Percentiles rank a stretch among this genome's conserved stretches.
These are phyloP conservation scores for Vulpes vulpes DNA, from an alignment of 2,113 vertebrate genomes.

Conservation along the genomic window DNA sequence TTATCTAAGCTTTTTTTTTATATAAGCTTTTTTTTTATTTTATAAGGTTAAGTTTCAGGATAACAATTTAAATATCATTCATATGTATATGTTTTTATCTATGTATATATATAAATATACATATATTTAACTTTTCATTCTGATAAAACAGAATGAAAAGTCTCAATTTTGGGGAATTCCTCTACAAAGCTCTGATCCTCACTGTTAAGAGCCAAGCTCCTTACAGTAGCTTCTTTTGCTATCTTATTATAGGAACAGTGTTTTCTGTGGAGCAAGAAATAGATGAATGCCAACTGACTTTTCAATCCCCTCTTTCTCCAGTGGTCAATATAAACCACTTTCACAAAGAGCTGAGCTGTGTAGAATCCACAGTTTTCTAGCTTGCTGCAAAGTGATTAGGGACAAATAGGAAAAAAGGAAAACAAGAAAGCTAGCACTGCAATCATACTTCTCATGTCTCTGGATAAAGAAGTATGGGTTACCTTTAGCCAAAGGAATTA, in stretches of 20 bases:
- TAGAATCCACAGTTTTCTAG: constrained; percentile 61
- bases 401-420: background rate
- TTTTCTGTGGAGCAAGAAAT: constrained; percentile 51
- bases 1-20: background rate
- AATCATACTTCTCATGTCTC: constrained; percentile 38
- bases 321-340: constrained; percentile 80
- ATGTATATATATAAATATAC: too few species aligned
- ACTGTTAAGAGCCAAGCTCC: background rate
- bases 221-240: constrained; percentile 57
- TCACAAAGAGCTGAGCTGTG: constrained; percentile 79
- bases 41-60: background rate
- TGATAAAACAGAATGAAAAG: constrained; percentile 80
- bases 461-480: constrained; percentile 41
- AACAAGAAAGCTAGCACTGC: constrained; percentile 56
- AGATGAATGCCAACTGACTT: background rate
- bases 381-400: constrained; percentile 45
- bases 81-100: background rate
- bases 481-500: constrained; percentile 56
- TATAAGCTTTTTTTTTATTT: background rate
- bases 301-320: constrained; percentile 76
- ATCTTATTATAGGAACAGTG: constrained; percentile 11
- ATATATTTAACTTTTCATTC: constrained; percentile 81
- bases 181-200: constrained; percentile 38
- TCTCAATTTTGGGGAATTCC: constrained; percentile 53
- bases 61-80: background rate